Base-by-base conservation (phyloP, 2,888 invertebrate genomes). In the Rhopalosiphum nymphaeae region DNA sequence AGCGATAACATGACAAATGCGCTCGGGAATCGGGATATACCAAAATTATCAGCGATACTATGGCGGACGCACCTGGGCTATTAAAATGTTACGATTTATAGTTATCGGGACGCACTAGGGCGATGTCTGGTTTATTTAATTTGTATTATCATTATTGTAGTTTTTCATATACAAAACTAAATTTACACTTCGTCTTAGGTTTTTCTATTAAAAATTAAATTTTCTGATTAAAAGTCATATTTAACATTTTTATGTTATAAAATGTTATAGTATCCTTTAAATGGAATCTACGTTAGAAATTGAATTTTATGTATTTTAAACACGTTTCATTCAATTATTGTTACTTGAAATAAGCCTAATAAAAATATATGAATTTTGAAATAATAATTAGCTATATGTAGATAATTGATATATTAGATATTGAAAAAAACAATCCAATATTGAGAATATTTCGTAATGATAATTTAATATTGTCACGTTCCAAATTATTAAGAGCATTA, bases 141-240 rank as follows among this genome's bases (percentile, higher is more conserved):
- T 91, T 84, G 29, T 91, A 11, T 56, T 91, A 84, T 42, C 44
- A 91, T 56, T 78, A 10, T 67, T 91, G 36, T 88, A 89, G n/a
- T 16, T 49, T 87, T 29, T 49, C 9, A 49, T 90, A 25, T 46
- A 46, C 26, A 36, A 49, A 53, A n/a, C 49, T 53, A 53, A 91
- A 91, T 16, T 53, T 78, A 36, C 7, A 16, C 26, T 26, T 53
- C 16, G 21, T 26, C 53, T 36, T 21, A n/a, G 36, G n/a, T 49
- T 78, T 0, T 49, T 91, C 13, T 42, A 44, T 0, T n/a, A 46
- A 7, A 44, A 46, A 67, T 67, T 46, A n/a, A 46, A 67, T 61
- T 11, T 61, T 61, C 61, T 61, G 78, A 21, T 78, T 91, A 9
- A 53, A 53, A 91, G 29, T 3, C n/a, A 16, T 78, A 78, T 1